Evolutionary conservation across 1,140 invertebrate genomes (phyloP).

Genomic region (Myzus persicae): DNA sequence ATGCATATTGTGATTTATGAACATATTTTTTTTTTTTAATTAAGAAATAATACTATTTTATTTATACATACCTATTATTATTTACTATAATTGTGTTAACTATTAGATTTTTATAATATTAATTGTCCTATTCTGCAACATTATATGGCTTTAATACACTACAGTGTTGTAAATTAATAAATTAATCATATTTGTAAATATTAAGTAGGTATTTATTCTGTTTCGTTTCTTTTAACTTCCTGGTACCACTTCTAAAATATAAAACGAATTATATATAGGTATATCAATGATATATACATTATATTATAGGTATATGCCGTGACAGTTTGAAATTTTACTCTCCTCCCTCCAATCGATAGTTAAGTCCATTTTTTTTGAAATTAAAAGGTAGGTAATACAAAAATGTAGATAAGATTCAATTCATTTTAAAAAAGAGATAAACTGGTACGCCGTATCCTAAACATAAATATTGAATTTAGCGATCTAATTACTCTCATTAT

Average conservation of each 20-base stretch:
- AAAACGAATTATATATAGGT: too few relatives aligned
- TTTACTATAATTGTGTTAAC: background rate
- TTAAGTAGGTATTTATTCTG: background rate
- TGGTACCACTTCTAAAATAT: background rate
- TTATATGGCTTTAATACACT: background rate
- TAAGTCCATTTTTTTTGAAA: too few relatives aligned
- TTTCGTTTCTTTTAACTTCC: background rate
- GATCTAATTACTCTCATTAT: too few relatives aligned
- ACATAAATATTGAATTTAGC: too few relatives aligned
- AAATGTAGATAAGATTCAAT: too few relatives aligned
- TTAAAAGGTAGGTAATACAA: too few relatives aligned
- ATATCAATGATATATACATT: too few relatives aligned
- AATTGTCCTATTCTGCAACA: background rate
- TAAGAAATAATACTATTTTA: background rate
- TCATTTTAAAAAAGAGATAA: too few relatives aligned
- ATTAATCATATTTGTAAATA: slow-evolving; percentile 2
- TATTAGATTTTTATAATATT: slow-evolving; percentile 21
- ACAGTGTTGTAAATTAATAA: background rate
- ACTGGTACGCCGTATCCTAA: too few relatives aligned
- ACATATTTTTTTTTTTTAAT: slow-evolving; percentile 13
- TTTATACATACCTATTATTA: background rate
- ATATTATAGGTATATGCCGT: too few relatives aligned
- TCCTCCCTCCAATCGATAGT: too few relatives aligned
- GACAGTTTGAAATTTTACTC: too few relatives aligned
- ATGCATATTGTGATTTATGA: slow-evolving; percentile 31